Percentiles rank a stretch among this genome's conserved stretches.
phyloP scores from a whole-genome alignment of 2,113 vertebrate genomes.

The Nyctereutes procyonoides region DNA sequence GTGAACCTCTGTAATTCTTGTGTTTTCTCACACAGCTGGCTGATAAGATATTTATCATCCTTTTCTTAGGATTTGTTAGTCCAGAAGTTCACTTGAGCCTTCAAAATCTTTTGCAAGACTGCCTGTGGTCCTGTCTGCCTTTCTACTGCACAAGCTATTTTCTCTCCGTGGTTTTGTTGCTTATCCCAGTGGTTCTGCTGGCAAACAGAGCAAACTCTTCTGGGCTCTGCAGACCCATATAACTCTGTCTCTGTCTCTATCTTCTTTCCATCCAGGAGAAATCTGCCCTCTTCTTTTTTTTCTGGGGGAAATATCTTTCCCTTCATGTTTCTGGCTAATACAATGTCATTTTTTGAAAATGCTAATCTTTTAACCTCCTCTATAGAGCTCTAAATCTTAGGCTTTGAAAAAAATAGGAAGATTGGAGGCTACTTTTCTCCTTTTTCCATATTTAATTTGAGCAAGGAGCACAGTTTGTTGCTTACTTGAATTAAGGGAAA shows the following conservation, averaged over 20 bases:
- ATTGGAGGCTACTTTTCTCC: neutral
- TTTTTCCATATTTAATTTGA: neutral
- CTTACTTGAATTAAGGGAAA: neutral
- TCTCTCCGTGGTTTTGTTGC: neutral
- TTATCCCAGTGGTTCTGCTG: neutral
- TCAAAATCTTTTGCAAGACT: neutral
- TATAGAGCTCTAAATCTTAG: neutral
- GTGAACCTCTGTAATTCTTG: neutral
- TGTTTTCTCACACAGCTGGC: neutral
- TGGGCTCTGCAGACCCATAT: neutral
- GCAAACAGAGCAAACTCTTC: neutral
- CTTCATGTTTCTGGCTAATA: neutral
- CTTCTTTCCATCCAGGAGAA: neutral
- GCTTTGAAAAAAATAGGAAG: constrained; percentile 23
- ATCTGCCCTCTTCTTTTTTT: neutral
- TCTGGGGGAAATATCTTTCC: neutral
- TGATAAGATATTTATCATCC: neutral
- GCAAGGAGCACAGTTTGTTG: neutral
- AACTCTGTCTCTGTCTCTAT: neutral
- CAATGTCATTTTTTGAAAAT: neutral
- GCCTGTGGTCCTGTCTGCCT: neutral
- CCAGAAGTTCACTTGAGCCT: neutral
- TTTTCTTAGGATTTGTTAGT: neutral
- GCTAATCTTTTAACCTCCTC: neutral
- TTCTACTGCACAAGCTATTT: neutral